phyloP scores from a whole-genome alignment of 1,140 invertebrate genomes.

The Coboldia fuscipes region DNA sequence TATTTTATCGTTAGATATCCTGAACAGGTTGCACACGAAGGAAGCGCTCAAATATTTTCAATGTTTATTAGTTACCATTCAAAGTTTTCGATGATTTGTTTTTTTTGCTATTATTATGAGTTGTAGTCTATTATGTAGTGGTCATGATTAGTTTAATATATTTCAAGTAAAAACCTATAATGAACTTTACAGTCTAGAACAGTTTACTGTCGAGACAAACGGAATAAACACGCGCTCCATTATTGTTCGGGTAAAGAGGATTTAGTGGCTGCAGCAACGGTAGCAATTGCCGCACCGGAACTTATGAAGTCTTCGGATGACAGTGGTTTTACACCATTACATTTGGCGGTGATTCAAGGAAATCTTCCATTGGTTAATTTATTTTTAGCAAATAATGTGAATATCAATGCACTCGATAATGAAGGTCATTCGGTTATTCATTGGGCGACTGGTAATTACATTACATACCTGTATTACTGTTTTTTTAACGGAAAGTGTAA shows the following conservation, averaged over 20 bases:
- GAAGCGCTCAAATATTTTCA: too few relatives aligned
- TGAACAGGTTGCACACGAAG: too few relatives aligned
- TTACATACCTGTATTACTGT: constrained; percentile 1
- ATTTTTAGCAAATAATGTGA: constrained; percentile 57
- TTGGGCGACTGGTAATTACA: constrained; percentile 78
- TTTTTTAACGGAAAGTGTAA: neutral
- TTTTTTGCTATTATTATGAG: too few relatives aligned
- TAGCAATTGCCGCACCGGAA: constrained; percentile 50
- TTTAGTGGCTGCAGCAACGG: constrained; percentile 31
- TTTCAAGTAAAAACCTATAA: neutral
- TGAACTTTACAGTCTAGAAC: constrained; percentile 27
- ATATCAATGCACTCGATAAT: constrained; percentile 72
- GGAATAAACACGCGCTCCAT: constrained; percentile 70
- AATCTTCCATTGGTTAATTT: constrained; percentile 63
- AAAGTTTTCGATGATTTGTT: too few relatives aligned
- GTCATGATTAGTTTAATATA: too few relatives aligned
- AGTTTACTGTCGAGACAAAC: constrained; percentile 48
- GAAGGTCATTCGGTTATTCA: constrained; percentile 93
- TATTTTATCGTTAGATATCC: too few relatives aligned
- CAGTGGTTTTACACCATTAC: constrained; percentile 83
- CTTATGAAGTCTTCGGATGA: constrained; percentile 65
- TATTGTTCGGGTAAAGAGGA: constrained; percentile 62
- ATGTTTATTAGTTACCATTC: too few relatives aligned
- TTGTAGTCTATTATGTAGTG: too few relatives aligned
- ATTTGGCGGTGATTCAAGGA: constrained; percentile 81